Percentiles rank a stretch among this genome's conserved stretches.
Conservation (phyloP, 2,113 vertebrate genomes). For the Myiagra hebetior region DNA sequence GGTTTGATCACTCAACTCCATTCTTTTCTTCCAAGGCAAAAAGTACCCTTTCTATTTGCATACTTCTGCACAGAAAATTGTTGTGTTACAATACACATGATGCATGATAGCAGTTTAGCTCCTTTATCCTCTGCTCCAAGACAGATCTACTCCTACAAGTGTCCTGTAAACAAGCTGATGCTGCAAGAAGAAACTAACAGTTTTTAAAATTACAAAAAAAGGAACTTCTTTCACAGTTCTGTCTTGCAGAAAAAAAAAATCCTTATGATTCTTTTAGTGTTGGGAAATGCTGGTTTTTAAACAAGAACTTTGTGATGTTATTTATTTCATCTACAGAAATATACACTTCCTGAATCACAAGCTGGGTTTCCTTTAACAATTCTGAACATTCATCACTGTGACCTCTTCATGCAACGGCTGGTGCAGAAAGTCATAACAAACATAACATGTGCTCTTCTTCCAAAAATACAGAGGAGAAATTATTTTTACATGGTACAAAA, state of each 20-base stretch:
- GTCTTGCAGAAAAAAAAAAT: neutral
- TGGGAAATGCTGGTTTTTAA: constrained; percentile 18
- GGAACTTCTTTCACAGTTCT: neutral
- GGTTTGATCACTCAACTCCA: neutral
- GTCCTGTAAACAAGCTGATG: neutral
- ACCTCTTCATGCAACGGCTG: neutral
- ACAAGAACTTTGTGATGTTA: neutral
- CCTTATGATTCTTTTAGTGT: neutral
- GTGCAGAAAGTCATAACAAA: neutral
- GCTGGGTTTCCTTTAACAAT: neutral
- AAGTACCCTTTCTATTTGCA: neutral
- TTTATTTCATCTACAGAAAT: constrained; percentile 14
- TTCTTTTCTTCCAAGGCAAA: neutral
- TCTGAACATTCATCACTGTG: neutral
- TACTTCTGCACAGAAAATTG: neutral
- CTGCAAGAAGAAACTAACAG: neutral
- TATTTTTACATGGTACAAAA: constrained; percentile 20
- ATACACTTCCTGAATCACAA: neutral
- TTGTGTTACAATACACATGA: neutral
- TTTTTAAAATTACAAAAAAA: neutral
- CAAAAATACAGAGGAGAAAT: constrained; percentile 7
- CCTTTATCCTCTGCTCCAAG: neutral
- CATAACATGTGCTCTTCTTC: neutral
- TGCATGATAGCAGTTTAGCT: neutral
- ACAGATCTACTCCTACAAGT: neutral